Conservation (phyloP, 2,888 invertebrate species). For the Drosophila recens region DNA sequence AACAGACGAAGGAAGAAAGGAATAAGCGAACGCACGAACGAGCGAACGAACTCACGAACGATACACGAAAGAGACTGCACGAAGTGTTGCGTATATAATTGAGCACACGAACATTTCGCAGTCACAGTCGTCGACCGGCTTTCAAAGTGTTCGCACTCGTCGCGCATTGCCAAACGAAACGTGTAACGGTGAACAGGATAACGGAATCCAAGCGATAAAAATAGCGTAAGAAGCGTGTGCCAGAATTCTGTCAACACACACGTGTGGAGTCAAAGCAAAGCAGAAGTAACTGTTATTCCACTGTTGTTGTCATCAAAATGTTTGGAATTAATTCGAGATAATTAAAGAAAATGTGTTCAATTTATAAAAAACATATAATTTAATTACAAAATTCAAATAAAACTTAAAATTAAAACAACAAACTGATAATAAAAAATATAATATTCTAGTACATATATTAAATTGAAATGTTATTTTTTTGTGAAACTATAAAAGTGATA, state of each 20-base stretch:
- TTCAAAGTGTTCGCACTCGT: slow-evolving; percentile 63
- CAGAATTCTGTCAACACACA: slow-evolving; percentile 62
- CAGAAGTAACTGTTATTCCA: slow-evolving; percentile 4
- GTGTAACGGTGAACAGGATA: slow-evolving; percentile 6
- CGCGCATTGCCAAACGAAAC: slow-evolving; percentile 20
- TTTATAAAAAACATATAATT: neutral
- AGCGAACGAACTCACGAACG: slow-evolving; percentile 12
- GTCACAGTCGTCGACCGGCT: slow-evolving; percentile 77
- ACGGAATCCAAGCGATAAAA: slow-evolving; percentile 7
- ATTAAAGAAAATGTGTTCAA: too few species aligned
- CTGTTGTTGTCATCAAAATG: slow-evolving; percentile 1
- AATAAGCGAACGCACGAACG: neutral
- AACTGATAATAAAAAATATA: too few species aligned
- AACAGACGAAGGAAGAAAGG: neutral
- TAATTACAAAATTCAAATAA: neutral
- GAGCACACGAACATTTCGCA: slow-evolving; percentile 57
- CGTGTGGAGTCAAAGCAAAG: slow-evolving; percentile 49
- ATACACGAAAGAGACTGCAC: slow-evolving; percentile 35
- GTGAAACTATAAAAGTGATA: too few species aligned
- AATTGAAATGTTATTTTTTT: too few species aligned
- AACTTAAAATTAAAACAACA: neutral
- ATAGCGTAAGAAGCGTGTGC: slow-evolving; percentile 43
- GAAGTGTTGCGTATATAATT: slow-evolving; percentile 53
- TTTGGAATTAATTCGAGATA: too few species aligned
- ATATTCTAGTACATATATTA: too few species aligned